Conservation (phyloP, 2,113 vertebrate species). For the Suncus etruscus region DNA sequence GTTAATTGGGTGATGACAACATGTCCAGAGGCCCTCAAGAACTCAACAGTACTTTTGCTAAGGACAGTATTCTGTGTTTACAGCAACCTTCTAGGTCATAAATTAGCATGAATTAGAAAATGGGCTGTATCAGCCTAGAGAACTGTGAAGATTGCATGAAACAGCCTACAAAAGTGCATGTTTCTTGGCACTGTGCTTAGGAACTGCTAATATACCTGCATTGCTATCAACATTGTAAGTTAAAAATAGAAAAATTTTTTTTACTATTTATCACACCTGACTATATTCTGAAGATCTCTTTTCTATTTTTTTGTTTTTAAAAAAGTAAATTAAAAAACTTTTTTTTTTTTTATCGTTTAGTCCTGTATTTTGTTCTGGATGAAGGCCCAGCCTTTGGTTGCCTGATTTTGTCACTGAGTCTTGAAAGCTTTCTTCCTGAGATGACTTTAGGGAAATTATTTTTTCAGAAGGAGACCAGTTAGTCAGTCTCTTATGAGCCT, state of each 20-base stretch:
- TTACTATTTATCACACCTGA: too few species aligned
- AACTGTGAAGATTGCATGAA: neutral
- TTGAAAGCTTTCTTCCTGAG: constrained; percentile 48
- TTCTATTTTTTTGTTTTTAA: too few species aligned
- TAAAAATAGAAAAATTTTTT: too few species aligned
- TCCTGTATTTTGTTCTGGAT: neutral
- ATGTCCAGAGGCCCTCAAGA: neutral
- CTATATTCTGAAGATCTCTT: too few species aligned
- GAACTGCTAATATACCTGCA: too few species aligned
- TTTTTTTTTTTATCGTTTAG: neutral
- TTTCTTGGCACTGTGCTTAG: too few species aligned
- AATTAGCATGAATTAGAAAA: neutral
- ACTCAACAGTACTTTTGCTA: neutral
- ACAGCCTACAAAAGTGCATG: neutral
- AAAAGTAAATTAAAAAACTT: too few species aligned
- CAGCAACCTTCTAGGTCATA: neutral
- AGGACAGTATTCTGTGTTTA: neutral
- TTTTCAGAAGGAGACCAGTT: constrained; percentile 27
- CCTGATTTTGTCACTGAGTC: constrained; percentile 1
- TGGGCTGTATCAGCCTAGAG: neutral
- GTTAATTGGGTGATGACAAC: neutral
- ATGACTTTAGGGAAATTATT: constrained; percentile 24
- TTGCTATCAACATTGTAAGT: too few species aligned
- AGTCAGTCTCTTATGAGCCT: neutral
- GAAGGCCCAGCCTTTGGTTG: constrained; percentile 14